Evolutionary conservation across 37 sponge, comb jelly and placozoan species (phyloP).

Genomic region (Oopsacas minuta): DNA sequence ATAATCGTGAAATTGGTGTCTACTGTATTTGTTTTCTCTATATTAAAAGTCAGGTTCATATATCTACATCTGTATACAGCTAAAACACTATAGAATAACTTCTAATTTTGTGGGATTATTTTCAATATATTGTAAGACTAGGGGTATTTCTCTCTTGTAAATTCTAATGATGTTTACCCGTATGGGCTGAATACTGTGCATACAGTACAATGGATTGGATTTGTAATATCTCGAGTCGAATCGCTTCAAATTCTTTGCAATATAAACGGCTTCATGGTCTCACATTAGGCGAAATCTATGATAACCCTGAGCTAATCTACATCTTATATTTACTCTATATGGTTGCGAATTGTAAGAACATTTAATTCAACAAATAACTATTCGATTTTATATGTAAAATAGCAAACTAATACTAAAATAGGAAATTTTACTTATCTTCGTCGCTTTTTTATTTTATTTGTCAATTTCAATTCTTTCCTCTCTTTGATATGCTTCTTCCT

Average conservation of each 20-base stretch:
- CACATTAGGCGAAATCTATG: neutral
- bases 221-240: neutral
- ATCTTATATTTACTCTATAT: neutral
- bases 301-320: neutral
- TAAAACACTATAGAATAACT: too few relatives aligned
- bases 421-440: neutral
- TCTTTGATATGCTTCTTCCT: neutral
- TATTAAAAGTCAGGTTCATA: too few relatives aligned
- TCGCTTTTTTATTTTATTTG: neutral
- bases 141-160: too few relatives aligned
- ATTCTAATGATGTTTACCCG: neutral
- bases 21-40: too few relatives aligned
- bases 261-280: neutral
- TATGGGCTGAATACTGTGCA: neutral
- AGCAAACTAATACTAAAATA: neutral
- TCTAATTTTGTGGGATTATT: too few relatives aligned
- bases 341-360: neutral
- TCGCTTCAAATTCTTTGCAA: neutral
- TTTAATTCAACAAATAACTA: neutral
- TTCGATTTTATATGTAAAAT: neutral
- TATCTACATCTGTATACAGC: too few relatives aligned
- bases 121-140: too few relatives aligned
- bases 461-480: neutral
- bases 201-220: constrained; percentile 17
- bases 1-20: too few relatives aligned